A percentile compares a stretch with the other conserved stretches of the same genome.
Evolutionary conservation across 2,888 invertebrate species (phyloP).

Genomic region (Apamea monoglypha): DNA sequence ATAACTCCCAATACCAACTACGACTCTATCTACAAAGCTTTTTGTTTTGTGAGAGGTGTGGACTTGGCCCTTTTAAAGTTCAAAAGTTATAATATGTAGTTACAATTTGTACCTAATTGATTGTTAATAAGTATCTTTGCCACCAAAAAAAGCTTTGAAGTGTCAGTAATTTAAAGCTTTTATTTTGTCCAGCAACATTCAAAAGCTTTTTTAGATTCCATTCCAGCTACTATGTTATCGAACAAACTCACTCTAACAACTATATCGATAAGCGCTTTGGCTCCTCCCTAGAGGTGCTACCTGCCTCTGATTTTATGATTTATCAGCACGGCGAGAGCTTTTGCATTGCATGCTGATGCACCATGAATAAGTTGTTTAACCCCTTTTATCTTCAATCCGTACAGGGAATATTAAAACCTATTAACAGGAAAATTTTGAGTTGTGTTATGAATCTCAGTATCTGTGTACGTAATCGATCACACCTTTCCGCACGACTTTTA

Average conservation of each 20-base stretch:
- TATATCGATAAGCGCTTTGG: slow-evolving; percentile 52
- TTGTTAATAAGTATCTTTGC: background rate
- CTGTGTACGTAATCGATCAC: slow-evolving; percentile 72
- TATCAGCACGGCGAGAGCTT: slow-evolving; percentile 74
- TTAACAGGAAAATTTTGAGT: slow-evolving; percentile 45
- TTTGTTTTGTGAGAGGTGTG: background rate
- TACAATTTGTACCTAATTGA: background rate
- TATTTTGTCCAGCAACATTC: background rate
- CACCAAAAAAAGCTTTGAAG: too few relatives aligned
- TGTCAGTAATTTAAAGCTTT: background rate
- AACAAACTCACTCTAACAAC: background rate
- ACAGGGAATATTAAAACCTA: slow-evolving; percentile 52
- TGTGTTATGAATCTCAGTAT: slow-evolving; percentile 36
- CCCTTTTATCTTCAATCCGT: slow-evolving; percentile 58
- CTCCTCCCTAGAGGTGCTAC: slow-evolving; percentile 72
- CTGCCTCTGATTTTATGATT: slow-evolving; percentile 78
- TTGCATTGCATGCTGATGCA: slow-evolving; percentile 77
- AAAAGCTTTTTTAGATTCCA: background rate
- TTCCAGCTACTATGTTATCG: background rate
- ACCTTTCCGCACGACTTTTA: slow-evolving; percentile 85
- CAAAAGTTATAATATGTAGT: background rate
- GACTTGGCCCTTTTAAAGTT: background rate
- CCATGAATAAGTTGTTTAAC: slow-evolving; percentile 74
- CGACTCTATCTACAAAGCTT: background rate
- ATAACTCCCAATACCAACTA: background rate